Evolutionary conservation across 1,140 invertebrate species (phyloP).

Genomic region (Pseudomyrmex concolor): DNA sequence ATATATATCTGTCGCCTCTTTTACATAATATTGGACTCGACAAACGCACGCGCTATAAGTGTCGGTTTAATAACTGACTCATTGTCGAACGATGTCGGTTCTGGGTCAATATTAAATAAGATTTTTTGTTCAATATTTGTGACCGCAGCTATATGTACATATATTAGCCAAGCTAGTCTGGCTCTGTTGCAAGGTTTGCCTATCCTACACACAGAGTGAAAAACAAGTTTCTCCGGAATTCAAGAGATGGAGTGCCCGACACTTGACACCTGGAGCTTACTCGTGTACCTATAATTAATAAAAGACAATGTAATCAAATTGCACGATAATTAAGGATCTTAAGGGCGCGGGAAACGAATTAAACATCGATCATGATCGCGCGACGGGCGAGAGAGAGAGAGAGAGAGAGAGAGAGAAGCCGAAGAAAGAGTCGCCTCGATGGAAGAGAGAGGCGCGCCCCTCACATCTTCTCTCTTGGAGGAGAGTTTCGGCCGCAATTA

Average conservation of each 20-base stretch:
- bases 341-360: constrained; percentile 47
- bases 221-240: too few species aligned
- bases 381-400: background rate
- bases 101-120: too few species aligned
- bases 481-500: constrained; percentile 77
- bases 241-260: too few species aligned
- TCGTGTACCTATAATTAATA: constrained; percentile 48
- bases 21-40: background rate
- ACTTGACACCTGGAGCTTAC: constrained; percentile 9
- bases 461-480: background rate
- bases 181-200: too few species aligned
- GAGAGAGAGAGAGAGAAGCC: background rate
- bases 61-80: too few species aligned
- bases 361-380: constrained; percentile 54
- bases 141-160: too few species aligned
- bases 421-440: constrained; percentile 17
- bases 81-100: too few species aligned
- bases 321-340: constrained; percentile 48
- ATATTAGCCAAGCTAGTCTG: too few species aligned
- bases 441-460: too few species aligned
- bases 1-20: background rate
- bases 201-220: too few species aligned
- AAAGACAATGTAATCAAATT: constrained; percentile 48
- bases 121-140: too few species aligned
- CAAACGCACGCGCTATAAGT: too few species aligned